Evolutionary conservation across 2,797 vertebrate genomes (phyloP).

Genomic region (Lepilemur ruficaudatus): DNA sequence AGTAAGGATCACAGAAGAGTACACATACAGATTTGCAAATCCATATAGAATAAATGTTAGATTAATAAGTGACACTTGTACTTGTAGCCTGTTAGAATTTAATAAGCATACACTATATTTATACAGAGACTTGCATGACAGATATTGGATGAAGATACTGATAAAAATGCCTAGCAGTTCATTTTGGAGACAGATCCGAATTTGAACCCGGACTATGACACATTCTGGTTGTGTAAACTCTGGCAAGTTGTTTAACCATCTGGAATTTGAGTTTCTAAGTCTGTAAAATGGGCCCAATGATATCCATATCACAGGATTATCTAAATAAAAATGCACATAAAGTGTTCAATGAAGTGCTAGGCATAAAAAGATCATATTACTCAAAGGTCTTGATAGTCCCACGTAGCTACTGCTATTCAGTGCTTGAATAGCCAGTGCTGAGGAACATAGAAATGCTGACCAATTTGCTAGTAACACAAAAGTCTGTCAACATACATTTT

Average conservation of each 20-base stretch:
- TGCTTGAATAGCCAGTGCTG: neutral
- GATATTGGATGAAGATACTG: neutral
- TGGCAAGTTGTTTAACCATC: neutral
- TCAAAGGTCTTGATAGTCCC: neutral
- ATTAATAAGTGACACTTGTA: neutral
- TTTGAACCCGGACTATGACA: neutral
- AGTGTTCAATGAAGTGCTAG: neutral
- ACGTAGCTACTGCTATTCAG: neutral
- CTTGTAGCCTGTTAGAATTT: neutral
- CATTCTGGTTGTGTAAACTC: neutral
- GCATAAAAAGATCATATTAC: neutral
- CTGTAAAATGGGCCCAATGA: neutral
- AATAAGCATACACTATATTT: neutral
- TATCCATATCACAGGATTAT: neutral
- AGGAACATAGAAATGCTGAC: neutral
- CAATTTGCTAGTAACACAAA: neutral
- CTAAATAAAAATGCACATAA: neutral
- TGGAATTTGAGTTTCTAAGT: neutral
- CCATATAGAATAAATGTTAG: neutral
- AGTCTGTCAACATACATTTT: neutral
- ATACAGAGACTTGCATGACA: neutral
- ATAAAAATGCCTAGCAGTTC: neutral
- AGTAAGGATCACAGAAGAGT: neutral
- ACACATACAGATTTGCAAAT: neutral
- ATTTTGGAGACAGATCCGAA: neutral